Conservation (phyloP, 2,797 vertebrate species). For the Nannoperca australis region DNA sequence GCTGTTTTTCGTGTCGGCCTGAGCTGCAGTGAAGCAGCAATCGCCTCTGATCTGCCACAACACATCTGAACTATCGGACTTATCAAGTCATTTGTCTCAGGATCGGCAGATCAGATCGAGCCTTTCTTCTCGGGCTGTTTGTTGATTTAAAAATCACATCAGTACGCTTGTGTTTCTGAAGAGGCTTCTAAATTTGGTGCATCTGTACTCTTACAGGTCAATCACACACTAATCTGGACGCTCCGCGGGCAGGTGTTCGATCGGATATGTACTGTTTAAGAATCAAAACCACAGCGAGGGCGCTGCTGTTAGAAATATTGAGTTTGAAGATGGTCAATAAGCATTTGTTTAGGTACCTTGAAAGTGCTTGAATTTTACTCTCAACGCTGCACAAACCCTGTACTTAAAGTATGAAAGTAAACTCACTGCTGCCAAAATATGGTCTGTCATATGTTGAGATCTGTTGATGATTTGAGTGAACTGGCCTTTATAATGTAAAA, state of each 20-base stretch:
- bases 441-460: background rate
- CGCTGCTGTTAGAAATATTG: constrained; percentile 10
- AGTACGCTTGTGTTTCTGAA: constrained; percentile 7
- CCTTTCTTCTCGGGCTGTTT: background rate
- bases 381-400: no score
- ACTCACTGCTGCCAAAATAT: background rate
- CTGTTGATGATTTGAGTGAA: background rate
- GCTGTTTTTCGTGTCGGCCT: constrained; percentile 6
- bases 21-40: constrained; percentile 24
- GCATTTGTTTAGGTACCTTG: no score
- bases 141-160: constrained; percentile 18
- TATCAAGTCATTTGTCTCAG: constrained; percentile 52
- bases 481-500: background rate
- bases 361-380: no score
- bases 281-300: constrained; percentile 15
- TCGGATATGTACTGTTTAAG: constrained; percentile 28
- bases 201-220: constrained; percentile 51
- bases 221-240: constrained; percentile 29
- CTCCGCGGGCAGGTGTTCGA: constrained; percentile 35
- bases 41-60: constrained; percentile 46
- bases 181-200: constrained; percentile 35
- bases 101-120: constrained; percentile 45
- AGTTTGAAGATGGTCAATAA: constrained; percentile 17
- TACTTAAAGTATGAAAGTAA: background rate
- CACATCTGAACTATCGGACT: constrained; percentile 22